A percentile compares a stretch with the other conserved stretches of the same genome.
Conservation (phyloP, 2,113 vertebrate genomes). For the Myrmecophaga tridactyla region DNA sequence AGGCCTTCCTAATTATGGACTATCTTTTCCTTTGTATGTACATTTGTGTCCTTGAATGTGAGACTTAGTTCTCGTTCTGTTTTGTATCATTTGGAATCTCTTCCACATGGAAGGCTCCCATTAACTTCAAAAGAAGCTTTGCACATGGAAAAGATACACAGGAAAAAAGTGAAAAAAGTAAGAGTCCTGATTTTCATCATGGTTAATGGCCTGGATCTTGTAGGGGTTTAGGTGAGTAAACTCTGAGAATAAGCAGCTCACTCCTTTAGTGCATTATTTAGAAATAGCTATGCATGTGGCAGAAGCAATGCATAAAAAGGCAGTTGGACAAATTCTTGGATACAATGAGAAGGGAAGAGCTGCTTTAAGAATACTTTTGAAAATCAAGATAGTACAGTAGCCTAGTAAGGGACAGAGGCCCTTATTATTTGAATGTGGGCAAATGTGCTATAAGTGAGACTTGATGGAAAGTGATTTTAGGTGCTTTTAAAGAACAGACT, state of each 20-base stretch:
- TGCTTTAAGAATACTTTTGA: background rate
- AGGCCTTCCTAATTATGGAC: background rate
- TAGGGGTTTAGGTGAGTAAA: conserved; percentile 59
- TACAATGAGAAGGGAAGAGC: background rate
- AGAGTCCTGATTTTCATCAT: conserved; percentile 69
- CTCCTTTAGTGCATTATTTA: background rate
- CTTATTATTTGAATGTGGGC: background rate
- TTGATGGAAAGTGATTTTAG: background rate
- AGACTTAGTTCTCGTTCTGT: conserved; percentile 59
- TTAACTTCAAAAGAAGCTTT: conserved; percentile 70
- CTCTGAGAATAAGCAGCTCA: conserved; percentile 65
- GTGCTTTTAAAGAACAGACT: background rate
- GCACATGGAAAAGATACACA: conserved; percentile 70
- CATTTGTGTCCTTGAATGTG: conserved; percentile 51
- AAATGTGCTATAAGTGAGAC: background rate
- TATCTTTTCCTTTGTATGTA: background rate
- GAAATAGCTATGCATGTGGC: background rate
- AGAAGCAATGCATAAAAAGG: background rate
- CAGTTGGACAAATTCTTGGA: background rate
- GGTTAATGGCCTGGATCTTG: conserved; percentile 60
- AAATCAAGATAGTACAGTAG: background rate
- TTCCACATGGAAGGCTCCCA: conserved; percentile 69
- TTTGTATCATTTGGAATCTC: conserved; percentile 71
- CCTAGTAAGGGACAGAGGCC: background rate
- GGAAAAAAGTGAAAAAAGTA: conserved; percentile 24